Conservation (phyloP, 1,140 invertebrate species). For the Drosophila varians region DNA sequence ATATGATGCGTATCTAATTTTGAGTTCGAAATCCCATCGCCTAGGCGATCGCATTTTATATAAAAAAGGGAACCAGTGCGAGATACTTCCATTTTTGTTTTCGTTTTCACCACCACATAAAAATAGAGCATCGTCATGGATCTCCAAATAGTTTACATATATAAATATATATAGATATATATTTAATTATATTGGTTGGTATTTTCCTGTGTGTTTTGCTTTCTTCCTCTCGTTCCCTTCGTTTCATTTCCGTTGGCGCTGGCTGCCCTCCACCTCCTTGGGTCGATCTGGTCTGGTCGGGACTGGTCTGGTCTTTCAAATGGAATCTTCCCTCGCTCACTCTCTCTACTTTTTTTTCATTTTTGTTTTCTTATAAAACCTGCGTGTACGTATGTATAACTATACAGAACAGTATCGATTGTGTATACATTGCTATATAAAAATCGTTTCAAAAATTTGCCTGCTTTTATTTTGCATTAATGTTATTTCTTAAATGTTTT, state of each 20-base stretch:
- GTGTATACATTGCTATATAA: slow-evolving; percentile 59
- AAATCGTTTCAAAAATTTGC: slow-evolving; percentile 71
- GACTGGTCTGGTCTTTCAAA: slow-evolving; percentile 17
- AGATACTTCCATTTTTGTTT: slow-evolving; percentile 31
- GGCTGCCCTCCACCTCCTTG: background rate
- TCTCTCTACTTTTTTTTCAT: slow-evolving; percentile 31
- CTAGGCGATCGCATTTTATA: slow-evolving; percentile 29
- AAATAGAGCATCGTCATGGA: slow-evolving; percentile 74
- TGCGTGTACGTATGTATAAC: slow-evolving; percentile 44
- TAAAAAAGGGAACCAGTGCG: slow-evolving; percentile 56
- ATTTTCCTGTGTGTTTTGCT: slow-evolving; percentile 52
- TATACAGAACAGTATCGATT: slow-evolving; percentile 55
- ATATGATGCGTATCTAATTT: slow-evolving; percentile 3
- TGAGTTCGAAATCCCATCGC: background rate
- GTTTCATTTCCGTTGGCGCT: slow-evolving; percentile 8
- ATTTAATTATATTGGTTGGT: slow-evolving; percentile 63
- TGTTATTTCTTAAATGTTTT: slow-evolving; percentile 43
- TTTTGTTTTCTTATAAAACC: slow-evolving; percentile 40
- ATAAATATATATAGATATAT: slow-evolving; percentile 58
- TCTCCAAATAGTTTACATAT: slow-evolving; percentile 80
- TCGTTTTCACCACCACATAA: slow-evolving; percentile 58
- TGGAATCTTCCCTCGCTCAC: slow-evolving; percentile 41
- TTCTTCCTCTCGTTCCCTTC: slow-evolving; percentile 33
- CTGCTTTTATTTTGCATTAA: slow-evolving; percentile 47
- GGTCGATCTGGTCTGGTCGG: too few species aligned